Base-by-base conservation (phyloP, 2,797 vertebrate genomes). In the Parauchenoglanis punctatus region DNA sequence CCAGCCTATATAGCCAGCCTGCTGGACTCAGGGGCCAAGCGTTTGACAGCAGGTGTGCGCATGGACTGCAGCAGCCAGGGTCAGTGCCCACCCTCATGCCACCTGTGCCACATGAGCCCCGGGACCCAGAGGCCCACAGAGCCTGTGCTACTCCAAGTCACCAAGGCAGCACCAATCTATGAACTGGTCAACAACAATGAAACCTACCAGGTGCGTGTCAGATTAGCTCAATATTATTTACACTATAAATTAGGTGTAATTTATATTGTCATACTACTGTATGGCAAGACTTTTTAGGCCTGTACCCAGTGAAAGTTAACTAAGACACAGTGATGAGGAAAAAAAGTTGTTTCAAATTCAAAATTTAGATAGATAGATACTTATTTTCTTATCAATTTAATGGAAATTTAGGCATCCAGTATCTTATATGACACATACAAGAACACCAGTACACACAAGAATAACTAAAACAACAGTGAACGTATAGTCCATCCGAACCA, bases 41-140 rank as follows among this genome's bases (percentile, higher is more conserved):
- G 97, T 67, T 93, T 98, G 97, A 97, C 97, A 0, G 97, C 97
- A 0, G 98, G 98, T 0, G 97, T 99, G 88, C 96, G 97, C 0
- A 97, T 99, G 97, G 97, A 99, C 90, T 99, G 99, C 93, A 97
- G 94, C 91, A 98, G 97, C 93, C 97, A 97, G 0, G 99, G 99
- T 13, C 97, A 96, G 84, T 99, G 98, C 88, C 98, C 98, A 0
- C 95, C 96, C 0, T 97, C 98, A 89, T 99, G 99, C 90, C 97
- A 98, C 3, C 95, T 99, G 78, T 99, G 99, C 91, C 98, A 99
- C 52, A 95, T 96, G 90, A 91, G 97, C 70, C 94, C 97, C 0
- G 92, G 96, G 88, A 94, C 95, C 0, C 94, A 96, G 0, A 92
- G 93, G 75, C 95, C 95, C 0, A 95, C 97, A 0, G 97, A 99